Conservation (phyloP, 2,113 vertebrate species). For the Platysternon megacephalum region DNA sequence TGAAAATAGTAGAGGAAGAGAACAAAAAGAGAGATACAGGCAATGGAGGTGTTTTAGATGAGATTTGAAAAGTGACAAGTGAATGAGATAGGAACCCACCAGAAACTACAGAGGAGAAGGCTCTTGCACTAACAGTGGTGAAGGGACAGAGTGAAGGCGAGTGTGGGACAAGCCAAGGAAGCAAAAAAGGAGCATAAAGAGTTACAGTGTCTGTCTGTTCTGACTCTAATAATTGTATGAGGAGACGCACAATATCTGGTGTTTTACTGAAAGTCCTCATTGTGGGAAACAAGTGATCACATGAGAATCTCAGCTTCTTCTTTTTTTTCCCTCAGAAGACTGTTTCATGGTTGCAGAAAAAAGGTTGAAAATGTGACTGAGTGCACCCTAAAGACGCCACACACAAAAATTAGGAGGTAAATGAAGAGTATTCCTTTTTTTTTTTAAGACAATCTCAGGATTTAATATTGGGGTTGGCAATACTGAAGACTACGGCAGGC, state of each 20-base stretch:
- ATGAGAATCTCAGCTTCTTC: not conserved
- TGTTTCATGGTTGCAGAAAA: not conserved
- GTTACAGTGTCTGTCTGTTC: not conserved
- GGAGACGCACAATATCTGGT: not conserved
- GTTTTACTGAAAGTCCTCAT: not conserved
- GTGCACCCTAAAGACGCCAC: not conserved
- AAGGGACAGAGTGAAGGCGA: not conserved
- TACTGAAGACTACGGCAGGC: not conserved
- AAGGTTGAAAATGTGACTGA: not conserved
- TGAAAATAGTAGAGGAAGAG: not conserved
- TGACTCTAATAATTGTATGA: not conserved
- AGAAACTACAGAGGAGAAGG: not conserved
- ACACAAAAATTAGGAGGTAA: not conserved
- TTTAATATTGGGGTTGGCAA: not conserved
- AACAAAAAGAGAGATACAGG: not conserved
- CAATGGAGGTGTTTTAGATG: not conserved
- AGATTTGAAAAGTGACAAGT: not conserved
- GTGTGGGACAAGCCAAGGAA: not conserved
- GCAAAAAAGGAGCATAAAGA: not conserved
- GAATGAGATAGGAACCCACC: not conserved
- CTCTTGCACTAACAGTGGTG: not conserved
- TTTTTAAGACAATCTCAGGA: not conserved
- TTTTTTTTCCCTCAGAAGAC: not conserved
- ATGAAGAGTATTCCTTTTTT: not conserved
- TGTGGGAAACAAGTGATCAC: not conserved